A percentile compares a stretch with the other conserved stretches of the same genome.
Conservation (phyloP, 2,113 vertebrate species). For the Trachemys scripta region DNA sequence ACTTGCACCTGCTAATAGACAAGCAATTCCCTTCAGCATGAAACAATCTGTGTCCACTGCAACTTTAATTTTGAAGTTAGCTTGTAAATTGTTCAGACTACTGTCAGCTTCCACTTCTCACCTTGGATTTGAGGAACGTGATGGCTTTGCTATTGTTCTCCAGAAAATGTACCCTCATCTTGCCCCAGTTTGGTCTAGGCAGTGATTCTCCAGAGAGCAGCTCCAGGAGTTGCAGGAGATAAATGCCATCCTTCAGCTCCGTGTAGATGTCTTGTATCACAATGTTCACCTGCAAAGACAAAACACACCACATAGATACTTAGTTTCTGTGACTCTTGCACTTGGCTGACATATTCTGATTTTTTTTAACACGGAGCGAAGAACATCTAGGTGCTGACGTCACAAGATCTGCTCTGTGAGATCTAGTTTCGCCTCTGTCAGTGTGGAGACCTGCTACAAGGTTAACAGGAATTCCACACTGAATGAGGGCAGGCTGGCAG, state of each 20-base stretch:
- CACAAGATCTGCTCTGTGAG: background rate
- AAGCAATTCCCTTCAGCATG: background rate
- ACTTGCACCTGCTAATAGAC: constrained; percentile 85
- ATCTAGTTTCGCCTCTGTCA: background rate
- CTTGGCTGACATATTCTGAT: background rate
- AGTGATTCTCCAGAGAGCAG: constrained; percentile 85
- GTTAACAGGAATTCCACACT: background rate
- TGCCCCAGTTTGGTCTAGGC: constrained; percentile 81
- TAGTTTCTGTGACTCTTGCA: background rate
- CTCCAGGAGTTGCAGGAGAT: constrained; percentile 88
- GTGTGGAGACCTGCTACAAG: background rate
- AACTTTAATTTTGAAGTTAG: background rate
- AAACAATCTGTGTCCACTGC: fast-evolving
- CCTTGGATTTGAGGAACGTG: constrained; percentile 90
- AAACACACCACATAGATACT: background rate
- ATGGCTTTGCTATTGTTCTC: constrained; percentile 94
- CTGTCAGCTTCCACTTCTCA: constrained; percentile 28
- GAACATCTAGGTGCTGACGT: background rate
- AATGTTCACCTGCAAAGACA: constrained; percentile 74
- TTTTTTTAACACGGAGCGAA: background rate
- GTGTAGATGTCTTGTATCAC: constrained; percentile 85
- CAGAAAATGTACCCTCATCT: constrained; percentile 87
- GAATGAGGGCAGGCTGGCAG: background rate
- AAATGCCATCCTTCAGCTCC: constrained; percentile 86
- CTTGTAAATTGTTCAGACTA: background rate